phyloP scores from a whole-genome alignment of 2,888 invertebrate genomes.

The Nycteola revayana region DNA sequence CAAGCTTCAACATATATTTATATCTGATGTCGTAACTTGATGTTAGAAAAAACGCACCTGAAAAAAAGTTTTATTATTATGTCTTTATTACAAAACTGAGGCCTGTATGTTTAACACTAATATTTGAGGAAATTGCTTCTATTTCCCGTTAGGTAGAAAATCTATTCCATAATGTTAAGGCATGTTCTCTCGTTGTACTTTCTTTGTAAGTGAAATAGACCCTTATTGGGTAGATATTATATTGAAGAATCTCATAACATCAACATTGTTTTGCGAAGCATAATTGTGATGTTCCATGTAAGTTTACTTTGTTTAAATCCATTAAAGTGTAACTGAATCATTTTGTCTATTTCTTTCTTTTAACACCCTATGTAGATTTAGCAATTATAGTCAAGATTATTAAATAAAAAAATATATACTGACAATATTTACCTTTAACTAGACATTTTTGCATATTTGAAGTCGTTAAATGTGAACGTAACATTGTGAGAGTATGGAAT shows the following conservation, averaged over 20 bases:
- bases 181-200: conserved; percentile 50
- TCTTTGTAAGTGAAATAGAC: conserved; percentile 34
- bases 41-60: conserved; percentile 35
- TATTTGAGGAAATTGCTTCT: conserved; percentile 50
- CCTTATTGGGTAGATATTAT: conserved; percentile 32
- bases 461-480: too few relatives aligned
- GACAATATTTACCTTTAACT: too few relatives aligned
- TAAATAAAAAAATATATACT: too few relatives aligned
- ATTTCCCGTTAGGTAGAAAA: conserved; percentile 48
- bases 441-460: too few relatives aligned
- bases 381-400: too few relatives aligned
- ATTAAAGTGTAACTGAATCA: conserved; percentile 73
- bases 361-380: too few relatives aligned
- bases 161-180: conserved; percentile 50
- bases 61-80: conserved; percentile 11
- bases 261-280: conserved; percentile 78
- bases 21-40: conserved; percentile 38
- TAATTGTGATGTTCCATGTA: conserved; percentile 82
- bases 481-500: too few relatives aligned
- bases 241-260: conserved; percentile 60
- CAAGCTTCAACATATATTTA: conserved; percentile 31
- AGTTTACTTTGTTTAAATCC: conserved; percentile 75
- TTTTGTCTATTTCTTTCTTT: conserved; percentile 37
- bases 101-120: conserved; percentile 47
- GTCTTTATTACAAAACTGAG: conserved; percentile 28